These are phyloP conservation scores for Sebastes kiyomatsui DNA, from an alignment of 2,797 vertebrate genomes.

Conservation along the genomic window DNA sequence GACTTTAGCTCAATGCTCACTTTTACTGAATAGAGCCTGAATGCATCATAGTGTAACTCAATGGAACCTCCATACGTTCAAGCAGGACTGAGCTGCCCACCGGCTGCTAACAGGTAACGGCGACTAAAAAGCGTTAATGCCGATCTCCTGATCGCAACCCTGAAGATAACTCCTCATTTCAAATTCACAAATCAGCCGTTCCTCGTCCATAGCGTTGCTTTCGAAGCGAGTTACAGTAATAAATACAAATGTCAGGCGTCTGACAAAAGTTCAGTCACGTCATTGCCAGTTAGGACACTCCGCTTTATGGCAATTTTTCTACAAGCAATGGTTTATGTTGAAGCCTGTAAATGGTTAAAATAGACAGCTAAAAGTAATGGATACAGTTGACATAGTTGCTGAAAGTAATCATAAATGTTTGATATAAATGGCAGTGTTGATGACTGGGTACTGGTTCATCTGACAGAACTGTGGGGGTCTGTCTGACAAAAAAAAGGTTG, in stretches of 20 bases:
- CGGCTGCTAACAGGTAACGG: too few relatives aligned
- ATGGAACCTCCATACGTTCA: too few relatives aligned
- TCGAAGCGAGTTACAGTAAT: not conserved
- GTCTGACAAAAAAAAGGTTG: not conserved
- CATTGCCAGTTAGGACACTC: too few relatives aligned
- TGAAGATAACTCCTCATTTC: not conserved
- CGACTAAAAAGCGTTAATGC: rapidly evolving
- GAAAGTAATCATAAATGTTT: not conserved
- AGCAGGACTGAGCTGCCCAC: too few relatives aligned
- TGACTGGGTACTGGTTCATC: not conserved
- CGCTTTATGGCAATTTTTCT: too few relatives aligned
- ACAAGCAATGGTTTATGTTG: too few relatives aligned
- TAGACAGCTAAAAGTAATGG: not conserved
- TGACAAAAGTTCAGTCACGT: too few relatives aligned
- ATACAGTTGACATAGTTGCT: not conserved
- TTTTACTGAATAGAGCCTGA: too few relatives aligned
- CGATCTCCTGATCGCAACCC: too few relatives aligned
- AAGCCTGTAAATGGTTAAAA: not conserved
- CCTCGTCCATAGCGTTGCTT: not conserved
- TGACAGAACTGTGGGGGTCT: not conserved
- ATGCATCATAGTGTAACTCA: too few relatives aligned
- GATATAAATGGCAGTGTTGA: not conserved
- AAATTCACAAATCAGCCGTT: not conserved
- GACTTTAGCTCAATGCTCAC: too few relatives aligned
- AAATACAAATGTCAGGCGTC: not conserved